Evolutionary conservation across 2,113 vertebrate species (phyloP).

Genomic region (Uria aalge): DNA sequence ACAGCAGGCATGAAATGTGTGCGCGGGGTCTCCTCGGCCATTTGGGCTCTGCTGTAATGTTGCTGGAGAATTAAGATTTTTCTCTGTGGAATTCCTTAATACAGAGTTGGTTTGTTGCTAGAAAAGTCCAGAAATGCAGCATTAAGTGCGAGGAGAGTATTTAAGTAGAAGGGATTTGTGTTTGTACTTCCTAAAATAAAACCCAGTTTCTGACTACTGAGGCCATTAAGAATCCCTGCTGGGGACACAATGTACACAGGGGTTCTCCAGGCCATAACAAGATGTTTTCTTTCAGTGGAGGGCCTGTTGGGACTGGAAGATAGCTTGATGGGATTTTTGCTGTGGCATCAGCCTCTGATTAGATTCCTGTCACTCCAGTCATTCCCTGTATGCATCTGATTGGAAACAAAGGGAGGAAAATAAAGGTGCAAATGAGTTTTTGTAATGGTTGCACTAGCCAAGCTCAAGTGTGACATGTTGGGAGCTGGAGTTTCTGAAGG

Average conservation of each 20-base stretch:
- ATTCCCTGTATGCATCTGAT: background rate
- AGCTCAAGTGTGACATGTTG: background rate
- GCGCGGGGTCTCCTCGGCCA: background rate
- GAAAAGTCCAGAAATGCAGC: background rate
- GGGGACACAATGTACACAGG: background rate
- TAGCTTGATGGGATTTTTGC: conserved; percentile 18
- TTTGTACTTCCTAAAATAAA: background rate
- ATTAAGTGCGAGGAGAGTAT: background rate
- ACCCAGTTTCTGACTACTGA: background rate
- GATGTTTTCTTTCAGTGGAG: background rate
- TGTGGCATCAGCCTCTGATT: conserved; percentile 12
- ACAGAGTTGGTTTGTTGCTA: background rate
- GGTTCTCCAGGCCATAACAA: background rate
- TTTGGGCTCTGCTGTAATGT: background rate
- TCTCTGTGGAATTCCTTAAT: background rate
- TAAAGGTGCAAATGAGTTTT: conserved; percentile 20
- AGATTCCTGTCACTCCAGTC: background rate
- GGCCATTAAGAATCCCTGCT: conserved; percentile 2
- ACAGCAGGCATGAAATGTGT: background rate
- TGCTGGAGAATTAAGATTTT: background rate
- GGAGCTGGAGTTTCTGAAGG: background rate
- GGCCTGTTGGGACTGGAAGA: conserved; percentile 39
- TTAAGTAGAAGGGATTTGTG: background rate
- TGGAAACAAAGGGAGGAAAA: conserved; percentile 22
- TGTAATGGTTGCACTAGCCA: background rate